Base-by-base conservation (phyloP, 2,797 vertebrate genomes). In the Eurystomus glaucurus region DNA sequence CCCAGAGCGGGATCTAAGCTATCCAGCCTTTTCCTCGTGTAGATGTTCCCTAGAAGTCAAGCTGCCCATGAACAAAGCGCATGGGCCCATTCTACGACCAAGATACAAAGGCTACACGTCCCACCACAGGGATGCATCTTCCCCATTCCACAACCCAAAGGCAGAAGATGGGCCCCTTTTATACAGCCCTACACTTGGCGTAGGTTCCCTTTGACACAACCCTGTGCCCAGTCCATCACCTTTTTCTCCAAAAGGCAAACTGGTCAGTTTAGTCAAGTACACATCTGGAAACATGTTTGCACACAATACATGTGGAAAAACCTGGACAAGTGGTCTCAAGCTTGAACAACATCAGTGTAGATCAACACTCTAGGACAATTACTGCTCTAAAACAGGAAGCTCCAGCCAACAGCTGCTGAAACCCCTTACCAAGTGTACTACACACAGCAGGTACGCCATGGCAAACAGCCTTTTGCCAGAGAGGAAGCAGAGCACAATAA, bases 151-250 rank as follows among this genome's bases (percentile, higher is more conserved):
- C 45, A 71, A 39, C 14, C 54, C 22, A 21, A 74, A 57, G 26
- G 20, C 21, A n/a, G 0, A 2, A 61, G 21, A 26, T 17, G 2
- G 37, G 13, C 9, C 10, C 35, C 22, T n/a, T 74, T 39, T 13
- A 25, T 7, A 45, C 21, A 70, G 1, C 18, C 41, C 28, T 35
- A 11, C 14, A 19, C 29, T 17, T 55, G 22, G 14, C 14, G n/a
- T 5, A 66, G 26, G 12, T 51, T 71, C 43, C 19, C 20, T 80
- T 57, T 50, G 28, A 39, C 6, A 21, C 31, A 6, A 33, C 19
- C 29, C 29, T 55, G 10, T 55, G 52, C 5, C 16, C 33, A 69
- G 18, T 23, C n/a, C 69, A 18, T 20, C 41, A 45, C 20, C 39
- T 45, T 64, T 26, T 31, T 41, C 39, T 65, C 54, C 54, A 72